Evolutionary conservation across 2,888 invertebrate genomes (phyloP), one percentile per base, ranked within the genome.

Genomic region (Eledona agricola): DNA sequence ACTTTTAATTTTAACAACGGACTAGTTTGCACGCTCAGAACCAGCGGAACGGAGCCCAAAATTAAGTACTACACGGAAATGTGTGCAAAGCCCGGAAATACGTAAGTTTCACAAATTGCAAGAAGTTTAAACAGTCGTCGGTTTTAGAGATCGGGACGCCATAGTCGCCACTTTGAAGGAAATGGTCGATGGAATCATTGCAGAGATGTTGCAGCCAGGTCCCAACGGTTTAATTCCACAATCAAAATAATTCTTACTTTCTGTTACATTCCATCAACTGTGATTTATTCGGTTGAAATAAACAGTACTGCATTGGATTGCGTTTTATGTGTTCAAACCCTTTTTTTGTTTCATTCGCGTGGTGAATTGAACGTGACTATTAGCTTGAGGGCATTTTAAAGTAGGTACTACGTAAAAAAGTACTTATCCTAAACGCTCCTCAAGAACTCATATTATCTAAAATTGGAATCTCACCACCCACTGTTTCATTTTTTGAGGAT

Each of bases 41-140:
- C 97, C 1, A 96, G 96, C 74, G 99, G 99, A 29, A 99, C 99
- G 0, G 99, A 99, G 75, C 99, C 99, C 25, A 99, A 99, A 77
- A 85, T 99, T 66, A 99, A 99, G 79, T 99, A 96, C 78, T 99
- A 99, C 78, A 90, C 93, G 0, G 99, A 97, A 76, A 80, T 94
- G 47, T 87, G 90, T 60, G 87, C 88, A 51, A 73, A 81, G 28
- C 86, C 88, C 6, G 55, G 45, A 19, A 9, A 29, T 22, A n/a
- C 78, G 84, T 86, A 77, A 78, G 80, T 78, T 52, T 13, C 29
- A 12, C 17, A 32, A 23, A 12, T 34, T 16, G 2, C 10, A 40
- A 23, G 3, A 7, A 13, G 2, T 32, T 32, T 11, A 52, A 50
- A 34, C 31, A 22, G 54, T 9, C 28, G 31, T 51, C n/a, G 58